Conservation (phyloP, 1,140 invertebrate genomes). For the Lucilia sericata region DNA sequence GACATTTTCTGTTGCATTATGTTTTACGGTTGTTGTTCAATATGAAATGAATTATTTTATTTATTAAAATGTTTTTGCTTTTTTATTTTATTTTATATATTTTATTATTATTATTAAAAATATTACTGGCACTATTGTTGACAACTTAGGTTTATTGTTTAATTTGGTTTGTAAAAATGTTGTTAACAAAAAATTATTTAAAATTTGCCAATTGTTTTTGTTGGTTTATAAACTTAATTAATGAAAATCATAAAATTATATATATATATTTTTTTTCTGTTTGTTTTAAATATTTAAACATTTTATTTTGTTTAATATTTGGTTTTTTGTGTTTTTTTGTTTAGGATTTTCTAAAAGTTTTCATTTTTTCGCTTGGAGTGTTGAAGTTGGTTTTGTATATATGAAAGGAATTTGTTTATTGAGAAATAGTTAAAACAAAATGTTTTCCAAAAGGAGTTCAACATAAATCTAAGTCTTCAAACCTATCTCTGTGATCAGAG, state of each 20-base stretch:
- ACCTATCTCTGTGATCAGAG: no score
- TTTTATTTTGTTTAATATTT: slow-evolving; percentile 40
- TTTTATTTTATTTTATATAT: slow-evolving; percentile 34
- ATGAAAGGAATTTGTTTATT: no score
- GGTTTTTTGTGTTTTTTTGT: slow-evolving; percentile 1
- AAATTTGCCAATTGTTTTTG: slow-evolving; percentile 46
- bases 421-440: no score
- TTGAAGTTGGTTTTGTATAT: no score
- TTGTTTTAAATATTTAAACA: slow-evolving; percentile 26
- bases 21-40: slow-evolving; percentile 40
- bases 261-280: not conserved
- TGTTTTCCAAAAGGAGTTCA: no score
- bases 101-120: slow-evolving; percentile 49
- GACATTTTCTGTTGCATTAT: slow-evolving; percentile 40
- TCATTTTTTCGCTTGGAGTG: no score
- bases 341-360: not conserved
- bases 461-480: no score
- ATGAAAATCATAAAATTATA: slow-evolving; percentile 37
- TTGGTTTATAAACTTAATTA: slow-evolving; percentile 44
- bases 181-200: slow-evolving; percentile 42
- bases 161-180: slow-evolving; percentile 25
- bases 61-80: slow-evolving; percentile 27
- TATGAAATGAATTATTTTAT: not conserved
- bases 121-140: slow-evolving; percentile 58
- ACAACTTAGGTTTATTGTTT: slow-evolving; percentile 49